Evolutionary conservation across 2,797 vertebrate genomes (phyloP).

Genomic region (Pipistrellus pipistrellus): DNA sequence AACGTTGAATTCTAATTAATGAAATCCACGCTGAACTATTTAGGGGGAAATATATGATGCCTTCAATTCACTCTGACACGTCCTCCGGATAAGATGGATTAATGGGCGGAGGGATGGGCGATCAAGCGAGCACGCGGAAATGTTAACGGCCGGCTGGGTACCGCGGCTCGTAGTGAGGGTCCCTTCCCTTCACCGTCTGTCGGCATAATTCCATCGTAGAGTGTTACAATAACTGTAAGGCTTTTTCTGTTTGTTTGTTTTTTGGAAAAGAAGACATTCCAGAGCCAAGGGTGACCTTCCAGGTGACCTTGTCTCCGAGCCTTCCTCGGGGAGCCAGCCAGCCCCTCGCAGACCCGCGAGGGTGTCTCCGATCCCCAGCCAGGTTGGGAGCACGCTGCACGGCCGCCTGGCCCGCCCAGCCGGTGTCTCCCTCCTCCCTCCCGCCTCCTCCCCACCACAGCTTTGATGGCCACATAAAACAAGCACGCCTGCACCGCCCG

Average conservation of each 20-base stretch:
- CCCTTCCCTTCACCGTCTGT: constrained; percentile 1
- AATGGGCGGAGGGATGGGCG: neutral
- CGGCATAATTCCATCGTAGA: constrained; percentile 45
- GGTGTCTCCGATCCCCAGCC: neutral
- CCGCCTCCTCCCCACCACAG: neutral
- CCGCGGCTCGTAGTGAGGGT: neutral
- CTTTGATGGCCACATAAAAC: constrained; percentile 80
- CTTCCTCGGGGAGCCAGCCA: neutral
- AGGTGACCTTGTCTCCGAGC: neutral
- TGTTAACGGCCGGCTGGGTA: neutral
- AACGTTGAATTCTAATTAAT: neutral
- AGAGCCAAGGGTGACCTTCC: neutral
- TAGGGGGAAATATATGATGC: neutral
- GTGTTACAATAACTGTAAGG: constrained; percentile 7
- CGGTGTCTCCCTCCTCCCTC: neutral
- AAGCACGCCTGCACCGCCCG: constrained; percentile 69
- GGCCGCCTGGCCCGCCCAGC: neutral
- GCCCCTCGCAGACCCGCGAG: neutral
- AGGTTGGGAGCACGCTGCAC: neutral
- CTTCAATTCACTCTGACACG: constrained; percentile 23
- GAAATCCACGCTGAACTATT: neutral
- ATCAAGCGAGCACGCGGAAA: neutral
- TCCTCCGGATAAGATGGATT: neutral
- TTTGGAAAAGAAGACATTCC: neutral
- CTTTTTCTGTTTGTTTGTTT: neutral